Evolutionary conservation across 2,113 vertebrate genomes (phyloP), one percentile per base, ranked within the genome.

Genomic region (Trematocara zebra): DNA sequence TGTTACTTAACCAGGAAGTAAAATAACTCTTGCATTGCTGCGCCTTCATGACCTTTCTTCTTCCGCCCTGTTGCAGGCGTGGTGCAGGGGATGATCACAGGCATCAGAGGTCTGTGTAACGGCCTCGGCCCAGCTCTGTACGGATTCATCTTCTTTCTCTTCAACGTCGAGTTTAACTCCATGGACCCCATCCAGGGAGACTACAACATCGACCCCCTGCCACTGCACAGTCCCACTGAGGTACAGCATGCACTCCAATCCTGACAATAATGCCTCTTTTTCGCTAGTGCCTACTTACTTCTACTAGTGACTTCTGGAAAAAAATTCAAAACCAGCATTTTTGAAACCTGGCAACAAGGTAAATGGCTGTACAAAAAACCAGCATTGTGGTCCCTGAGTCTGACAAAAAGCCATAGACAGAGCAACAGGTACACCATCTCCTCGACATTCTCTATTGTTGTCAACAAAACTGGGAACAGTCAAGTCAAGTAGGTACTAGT

Each of bases 31-130:
- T 7, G 23, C 35, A 15, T 57, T 51, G 35, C 31, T 47, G 64
- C 35, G 9, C 78, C 84, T 83, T 81, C 72, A 72, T 64, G 40
- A 14, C 35, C 35, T 9, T 11, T 78, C 8, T 64, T n/a, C 35
- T 33, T 47, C 69, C 15, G 1, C 69, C 33, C 35, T 2, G 11
- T 14, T 81, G 31, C 90, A 99, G 98, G 98, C 78, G 97, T 99
- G 83, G 97, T 97, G 11, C 98, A 99, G 93, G 98, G 98, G 26
- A 98, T 99, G 96, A 96, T 99, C 95, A 99, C 98, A 54, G 98
- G 98, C 81, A 97, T 99, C 92, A 94, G 98, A 91, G 98, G 98
- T 7, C 94, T 99, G 35, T 99, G 98, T 91, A 99, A 98, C 79
- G 98, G 98, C 28, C 95, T 99, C 79, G 98, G 98, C 15, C 98